Evolutionary conservation across 2,888 invertebrate species (phyloP).

Genomic region (Antheraea assamensis): DNA sequence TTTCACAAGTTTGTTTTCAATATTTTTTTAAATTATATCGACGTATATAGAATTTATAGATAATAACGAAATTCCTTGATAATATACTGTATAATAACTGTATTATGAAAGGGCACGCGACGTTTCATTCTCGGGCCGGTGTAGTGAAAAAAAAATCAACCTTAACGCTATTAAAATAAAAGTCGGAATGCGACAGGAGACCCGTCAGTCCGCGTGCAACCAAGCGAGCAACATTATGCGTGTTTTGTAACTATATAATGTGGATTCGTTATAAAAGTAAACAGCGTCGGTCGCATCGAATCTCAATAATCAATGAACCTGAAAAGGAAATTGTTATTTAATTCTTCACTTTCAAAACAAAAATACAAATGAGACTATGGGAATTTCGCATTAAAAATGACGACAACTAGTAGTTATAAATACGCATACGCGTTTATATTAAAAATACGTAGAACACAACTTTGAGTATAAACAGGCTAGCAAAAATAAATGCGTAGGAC

Average conservation of each 20-base stretch:
- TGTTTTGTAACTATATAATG: conserved; percentile 58
- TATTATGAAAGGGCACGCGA: not conserved
- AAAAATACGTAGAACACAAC: too few species aligned
- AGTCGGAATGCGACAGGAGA: conserved; percentile 74
- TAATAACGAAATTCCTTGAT: not conserved
- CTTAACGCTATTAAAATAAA: conserved; percentile 70
- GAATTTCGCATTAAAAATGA: too few species aligned
- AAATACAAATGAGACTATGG: too few species aligned
- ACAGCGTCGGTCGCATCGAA: conserved; percentile 47
- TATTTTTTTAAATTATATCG: not conserved
- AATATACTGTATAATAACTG: not conserved
- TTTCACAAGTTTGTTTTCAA: too few species aligned
- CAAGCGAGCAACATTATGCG: conserved; percentile 68
- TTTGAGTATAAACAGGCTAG: too few species aligned
- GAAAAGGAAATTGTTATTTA: conserved; percentile 31
- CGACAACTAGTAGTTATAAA: too few species aligned
- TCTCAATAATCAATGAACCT: conserved; percentile 60
- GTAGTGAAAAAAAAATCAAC: conserved; percentile 61
- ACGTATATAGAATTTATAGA: not conserved
- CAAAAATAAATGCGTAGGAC: too few species aligned
- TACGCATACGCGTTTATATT: too few species aligned
- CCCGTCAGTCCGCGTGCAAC: conserved; percentile 69
- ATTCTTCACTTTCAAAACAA: not conserved
- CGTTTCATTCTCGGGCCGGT: conserved; percentile 47
- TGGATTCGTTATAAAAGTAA: conserved; percentile 56